phyloP scores from a whole-genome alignment of 2,888 invertebrate species.

The Xylocampa areola region DNA sequence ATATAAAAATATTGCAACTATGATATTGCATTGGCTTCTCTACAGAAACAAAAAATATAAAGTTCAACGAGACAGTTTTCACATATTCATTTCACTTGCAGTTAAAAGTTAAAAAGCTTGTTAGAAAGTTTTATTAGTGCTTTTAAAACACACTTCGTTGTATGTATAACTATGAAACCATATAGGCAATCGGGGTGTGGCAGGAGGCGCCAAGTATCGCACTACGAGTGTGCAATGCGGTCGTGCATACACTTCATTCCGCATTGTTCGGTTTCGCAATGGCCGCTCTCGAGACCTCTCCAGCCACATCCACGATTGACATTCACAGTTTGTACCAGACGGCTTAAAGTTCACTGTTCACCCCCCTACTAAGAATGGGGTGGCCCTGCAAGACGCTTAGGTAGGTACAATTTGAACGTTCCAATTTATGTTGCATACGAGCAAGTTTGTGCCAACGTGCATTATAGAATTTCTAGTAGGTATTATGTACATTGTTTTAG shows the following conservation, averaged over 20 bases:
- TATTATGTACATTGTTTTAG: background rate
- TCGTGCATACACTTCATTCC: conserved; percentile 77
- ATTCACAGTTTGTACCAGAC: conserved; percentile 76
- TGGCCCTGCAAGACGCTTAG: conserved; percentile 56
- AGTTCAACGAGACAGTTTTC: conserved; percentile 26
- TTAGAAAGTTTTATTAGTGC: conserved; percentile 42
- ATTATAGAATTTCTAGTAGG: conserved; percentile 5
- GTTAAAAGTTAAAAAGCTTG: conserved; percentile 50
- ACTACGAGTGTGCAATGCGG: conserved; percentile 62
- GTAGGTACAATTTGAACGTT: conserved; percentile 55
- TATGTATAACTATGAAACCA: conserved; percentile 23
- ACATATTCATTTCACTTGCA: conserved; percentile 40
- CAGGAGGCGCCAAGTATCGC: conserved; percentile 38
- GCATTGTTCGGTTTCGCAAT: conserved; percentile 83
- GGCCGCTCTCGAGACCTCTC: conserved; percentile 75
- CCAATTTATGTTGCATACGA: conserved; percentile 24
- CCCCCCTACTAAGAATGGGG: conserved; percentile 67
- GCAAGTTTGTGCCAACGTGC: conserved; percentile 16
- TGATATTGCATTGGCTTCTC: too few species aligned
- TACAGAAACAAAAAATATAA: background rate
- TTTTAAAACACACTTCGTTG: conserved; percentile 31
- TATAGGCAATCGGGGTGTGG: conserved; percentile 37
- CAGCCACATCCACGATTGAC: conserved; percentile 77
- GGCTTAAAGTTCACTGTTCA: conserved; percentile 73
- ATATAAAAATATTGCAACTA: too few species aligned